phyloP scores from a whole-genome alignment of 1,140 invertebrate genomes.

The Cepaea nemoralis region DNA sequence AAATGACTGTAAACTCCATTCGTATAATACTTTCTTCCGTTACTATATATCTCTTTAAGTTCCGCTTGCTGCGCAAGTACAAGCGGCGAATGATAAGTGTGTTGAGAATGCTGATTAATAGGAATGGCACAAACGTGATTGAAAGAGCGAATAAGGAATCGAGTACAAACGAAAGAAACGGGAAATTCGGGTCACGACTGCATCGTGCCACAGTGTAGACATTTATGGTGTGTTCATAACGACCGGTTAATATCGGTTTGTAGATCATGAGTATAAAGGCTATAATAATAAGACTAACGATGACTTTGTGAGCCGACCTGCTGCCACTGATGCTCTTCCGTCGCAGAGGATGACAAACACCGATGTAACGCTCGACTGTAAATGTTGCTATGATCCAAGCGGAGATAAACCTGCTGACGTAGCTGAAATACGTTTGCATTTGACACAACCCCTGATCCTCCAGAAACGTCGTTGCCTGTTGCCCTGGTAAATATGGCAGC shows the following conservation, averaged over 20 bases:
- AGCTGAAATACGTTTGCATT: conserved; percentile 56
- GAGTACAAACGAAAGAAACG: conserved; percentile 56
- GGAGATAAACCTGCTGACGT: conserved; percentile 63
- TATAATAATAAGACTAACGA: conserved; percentile 44
- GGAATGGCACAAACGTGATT: conserved; percentile 62
- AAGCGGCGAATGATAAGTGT: conserved; percentile 57
- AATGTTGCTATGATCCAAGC: conserved; percentile 68
- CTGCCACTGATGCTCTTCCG: conserved; percentile 45
- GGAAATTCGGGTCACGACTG: conserved; percentile 48
- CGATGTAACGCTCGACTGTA: conserved; percentile 67
- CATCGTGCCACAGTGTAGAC: conserved; percentile 50
- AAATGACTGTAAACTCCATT: conserved; percentile 59
- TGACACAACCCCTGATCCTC: conserved; percentile 62
- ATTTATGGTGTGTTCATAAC: conserved; percentile 37
- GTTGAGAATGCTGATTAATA: conserved; percentile 61
- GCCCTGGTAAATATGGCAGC: conserved; percentile 22
- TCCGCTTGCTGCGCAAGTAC: conserved; percentile 42
- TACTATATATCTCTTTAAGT: conserved; percentile 44
- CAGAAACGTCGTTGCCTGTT: conserved; percentile 44
- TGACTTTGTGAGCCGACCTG: conserved; percentile 49
- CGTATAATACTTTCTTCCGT: conserved; percentile 61
- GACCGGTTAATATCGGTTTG: conserved; percentile 58
- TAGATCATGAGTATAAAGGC: conserved; percentile 51
- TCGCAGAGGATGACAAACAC: conserved; percentile 59
- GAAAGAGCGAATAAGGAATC: conserved; percentile 62